phyloP scores from a whole-genome alignment of 2,113 vertebrate genomes.

The Hydrochoerus hydrochaeris region DNA sequence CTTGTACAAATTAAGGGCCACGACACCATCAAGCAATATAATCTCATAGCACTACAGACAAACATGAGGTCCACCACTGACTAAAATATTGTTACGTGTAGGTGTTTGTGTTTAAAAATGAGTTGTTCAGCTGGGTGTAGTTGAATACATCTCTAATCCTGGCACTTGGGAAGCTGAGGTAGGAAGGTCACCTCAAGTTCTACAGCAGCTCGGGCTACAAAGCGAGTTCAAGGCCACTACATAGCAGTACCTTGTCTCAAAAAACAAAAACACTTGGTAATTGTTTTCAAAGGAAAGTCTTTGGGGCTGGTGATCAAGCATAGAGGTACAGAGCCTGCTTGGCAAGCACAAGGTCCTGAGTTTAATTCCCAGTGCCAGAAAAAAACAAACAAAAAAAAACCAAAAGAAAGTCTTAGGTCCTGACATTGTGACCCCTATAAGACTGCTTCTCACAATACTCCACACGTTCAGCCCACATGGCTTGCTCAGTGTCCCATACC shows the following conservation, averaged over 20 bases:
- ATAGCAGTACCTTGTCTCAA: not conserved
- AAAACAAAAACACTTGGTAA: not conserved
- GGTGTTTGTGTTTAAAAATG: not conserved
- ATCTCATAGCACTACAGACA: not conserved
- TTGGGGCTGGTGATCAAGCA: too few species aligned
- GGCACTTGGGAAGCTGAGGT: not conserved
- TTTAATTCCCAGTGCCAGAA: too few species aligned
- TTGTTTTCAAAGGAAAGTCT: not conserved
- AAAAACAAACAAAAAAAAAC: too few species aligned
- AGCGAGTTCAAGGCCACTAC: not conserved
- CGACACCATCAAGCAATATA: not conserved
- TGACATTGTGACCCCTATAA: not conserved
- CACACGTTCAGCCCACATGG: not conserved
- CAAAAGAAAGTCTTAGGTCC: not conserved
- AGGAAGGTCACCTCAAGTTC: not conserved
- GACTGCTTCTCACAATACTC: not conserved
- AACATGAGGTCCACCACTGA: not conserved
- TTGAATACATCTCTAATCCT: not conserved
- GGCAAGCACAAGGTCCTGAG: too few species aligned
- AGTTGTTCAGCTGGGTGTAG: not conserved
- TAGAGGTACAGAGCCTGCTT: too few species aligned
- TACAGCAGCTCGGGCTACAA: not conserved
- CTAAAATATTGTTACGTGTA: not conserved
- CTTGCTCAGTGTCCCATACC: not conserved
- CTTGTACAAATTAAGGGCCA: not conserved